phyloP scores from a whole-genome alignment of 2,113 vertebrate species.

The Corythornis vintsioides region DNA sequence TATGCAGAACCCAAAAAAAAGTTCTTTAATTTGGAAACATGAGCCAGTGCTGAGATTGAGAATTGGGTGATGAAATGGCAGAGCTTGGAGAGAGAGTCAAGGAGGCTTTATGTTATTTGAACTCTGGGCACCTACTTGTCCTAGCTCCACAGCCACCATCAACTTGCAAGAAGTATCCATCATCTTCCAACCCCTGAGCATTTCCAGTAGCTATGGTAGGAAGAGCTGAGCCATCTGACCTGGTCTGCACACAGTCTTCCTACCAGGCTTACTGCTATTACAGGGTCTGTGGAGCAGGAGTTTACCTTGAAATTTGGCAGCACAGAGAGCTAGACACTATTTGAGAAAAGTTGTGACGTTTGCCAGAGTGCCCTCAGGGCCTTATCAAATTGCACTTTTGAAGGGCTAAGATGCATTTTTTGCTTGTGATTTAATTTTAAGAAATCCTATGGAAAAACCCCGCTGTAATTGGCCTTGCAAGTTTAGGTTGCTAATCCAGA shows the following conservation, averaged over 20 bases:
- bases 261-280: neutral
- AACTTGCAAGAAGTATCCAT: neutral
- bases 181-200: neutral
- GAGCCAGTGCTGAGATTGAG: neutral
- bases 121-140: neutral
- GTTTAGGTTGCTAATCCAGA: neutral
- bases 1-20: neutral
- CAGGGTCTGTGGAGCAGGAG: neutral
- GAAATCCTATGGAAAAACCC: neutral
- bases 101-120: neutral
- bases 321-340: neutral
- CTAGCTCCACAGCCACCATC: neutral
- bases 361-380: neutral
- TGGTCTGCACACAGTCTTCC: neutral
- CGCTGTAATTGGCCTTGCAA: constrained; percentile 3
- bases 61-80: neutral
- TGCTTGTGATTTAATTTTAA: constrained; percentile 41
- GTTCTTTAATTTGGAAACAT: neutral
- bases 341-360: neutral
- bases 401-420: constrained; percentile 46
- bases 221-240: neutral
- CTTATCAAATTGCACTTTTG: constrained; percentile 42
- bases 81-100: neutral
- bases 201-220: neutral
- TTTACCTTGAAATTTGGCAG: constrained; percentile 22